Percentiles rank a stretch among this genome's conserved stretches.
phyloP scores from a whole-genome alignment of 1,140 invertebrate genomes.

The Lepeophtheirus salmonis region DNA sequence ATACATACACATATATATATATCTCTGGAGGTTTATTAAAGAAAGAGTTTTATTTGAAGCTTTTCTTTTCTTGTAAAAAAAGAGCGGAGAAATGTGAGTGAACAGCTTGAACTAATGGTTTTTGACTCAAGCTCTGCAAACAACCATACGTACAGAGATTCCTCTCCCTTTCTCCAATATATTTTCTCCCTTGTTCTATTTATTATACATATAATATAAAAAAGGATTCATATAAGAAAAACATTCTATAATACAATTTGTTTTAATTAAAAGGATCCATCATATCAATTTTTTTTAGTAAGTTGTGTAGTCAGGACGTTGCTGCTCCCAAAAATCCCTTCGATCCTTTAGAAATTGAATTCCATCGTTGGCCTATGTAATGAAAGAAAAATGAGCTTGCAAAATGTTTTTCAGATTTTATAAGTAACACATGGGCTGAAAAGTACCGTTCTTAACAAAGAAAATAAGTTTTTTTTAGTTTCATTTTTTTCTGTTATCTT shows the following conservation, averaged over 20 bases:
- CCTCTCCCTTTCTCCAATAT: background rate
- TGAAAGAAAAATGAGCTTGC: background rate
- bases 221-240: background rate
- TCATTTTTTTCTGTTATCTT: too few species aligned
- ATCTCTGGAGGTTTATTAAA: too few species aligned
- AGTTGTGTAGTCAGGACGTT: background rate
- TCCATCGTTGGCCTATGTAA: background rate
- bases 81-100: background rate
- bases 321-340: background rate
- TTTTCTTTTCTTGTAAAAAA: too few species aligned
- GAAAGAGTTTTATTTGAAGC: too few species aligned
- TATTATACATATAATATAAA: background rate
- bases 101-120: background rate
- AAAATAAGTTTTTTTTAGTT: too few species aligned
- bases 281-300: too few species aligned
- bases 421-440: too few species aligned
- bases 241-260: too few species aligned
- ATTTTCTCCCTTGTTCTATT: background rate
- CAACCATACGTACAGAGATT: background rate
- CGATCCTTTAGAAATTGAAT: background rate
- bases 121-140: background rate
- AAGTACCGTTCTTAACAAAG: too few species aligned
- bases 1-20: too few species aligned
- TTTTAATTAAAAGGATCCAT: too few species aligned
- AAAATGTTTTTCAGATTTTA: too few species aligned